These are phyloP conservation scores for Ennomos fuscantarius DNA, from an alignment of 2,888 invertebrate species.

Conservation along the genomic window DNA sequence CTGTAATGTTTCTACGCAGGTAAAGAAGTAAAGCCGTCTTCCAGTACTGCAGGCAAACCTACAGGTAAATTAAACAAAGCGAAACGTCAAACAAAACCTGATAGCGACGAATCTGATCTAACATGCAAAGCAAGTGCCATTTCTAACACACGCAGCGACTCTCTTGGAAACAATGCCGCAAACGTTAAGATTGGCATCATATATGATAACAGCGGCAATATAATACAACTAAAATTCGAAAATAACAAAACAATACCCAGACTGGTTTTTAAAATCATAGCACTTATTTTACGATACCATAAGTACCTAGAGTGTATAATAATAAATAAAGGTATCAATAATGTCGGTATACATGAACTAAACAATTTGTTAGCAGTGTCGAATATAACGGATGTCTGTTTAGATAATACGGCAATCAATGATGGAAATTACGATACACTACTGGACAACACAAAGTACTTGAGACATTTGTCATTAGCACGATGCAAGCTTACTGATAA, in stretches of 20 bases:
- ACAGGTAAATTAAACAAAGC: too few species aligned
- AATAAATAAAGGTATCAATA: slow-evolving; percentile 51
- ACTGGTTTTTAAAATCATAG: slow-evolving; percentile 51
- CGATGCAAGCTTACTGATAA: slow-evolving; percentile 60
- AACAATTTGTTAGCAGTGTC: slow-evolving; percentile 49
- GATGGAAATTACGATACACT: slow-evolving; percentile 57
- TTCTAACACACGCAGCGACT: too few species aligned
- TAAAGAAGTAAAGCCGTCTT: too few species aligned
- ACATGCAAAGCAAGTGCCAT: too few species aligned
- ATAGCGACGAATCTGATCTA: too few species aligned
- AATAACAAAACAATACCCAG: slow-evolving; percentile 51
- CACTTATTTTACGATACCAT: slow-evolving; percentile 52
- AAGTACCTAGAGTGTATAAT: slow-evolving; percentile 42
- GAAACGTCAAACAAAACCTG: too few species aligned
- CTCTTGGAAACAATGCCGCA: too few species aligned
- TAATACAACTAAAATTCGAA: slow-evolving; percentile 54
- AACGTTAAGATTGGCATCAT: slow-evolving; percentile 2
- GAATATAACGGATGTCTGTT: slow-evolving; percentile 58
- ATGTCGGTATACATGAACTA: slow-evolving; percentile 54
- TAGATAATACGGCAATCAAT: slow-evolving; percentile 52
- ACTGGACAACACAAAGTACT: slow-evolving; percentile 41
- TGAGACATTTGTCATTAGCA: slow-evolving; percentile 58
- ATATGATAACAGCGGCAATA: slow-evolving; percentile 45
- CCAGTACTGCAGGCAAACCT: too few species aligned
- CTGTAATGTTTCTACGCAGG: too few species aligned